A percentile compares a stretch with the other conserved stretches of the same genome.
phyloP scores from a whole-genome alignment of 2,113 vertebrate genomes.

The Vulpes vulpes region DNA sequence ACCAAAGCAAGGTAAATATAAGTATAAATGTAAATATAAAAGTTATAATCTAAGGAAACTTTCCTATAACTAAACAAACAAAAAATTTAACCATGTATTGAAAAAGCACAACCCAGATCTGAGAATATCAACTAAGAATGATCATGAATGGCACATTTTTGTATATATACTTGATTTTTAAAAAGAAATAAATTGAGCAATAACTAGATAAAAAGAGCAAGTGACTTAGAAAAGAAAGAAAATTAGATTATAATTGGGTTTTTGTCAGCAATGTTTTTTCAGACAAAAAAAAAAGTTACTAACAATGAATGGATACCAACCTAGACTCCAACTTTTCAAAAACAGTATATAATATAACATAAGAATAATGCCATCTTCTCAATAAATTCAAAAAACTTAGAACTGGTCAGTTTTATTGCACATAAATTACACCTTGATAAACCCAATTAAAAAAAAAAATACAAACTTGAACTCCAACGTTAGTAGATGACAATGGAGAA shows the following conservation, averaged over 20 bases:
- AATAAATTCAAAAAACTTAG: neutral
- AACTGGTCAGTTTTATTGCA: neutral
- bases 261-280: neutral
- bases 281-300: neutral
- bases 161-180: neutral
- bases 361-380: neutral
- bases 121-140: neutral
- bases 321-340: neutral
- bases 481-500: conserved; percentile 3
- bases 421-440: neutral
- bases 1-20: neutral
- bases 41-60: neutral
- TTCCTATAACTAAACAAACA: neutral
- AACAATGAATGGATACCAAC: neutral
- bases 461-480: neutral
- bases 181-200: neutral
- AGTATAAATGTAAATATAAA: neutral
- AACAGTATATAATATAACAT: neutral
- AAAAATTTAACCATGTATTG: neutral
- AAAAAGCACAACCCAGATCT: neutral
- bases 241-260: conserved; percentile 1
- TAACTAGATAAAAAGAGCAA: neutral
- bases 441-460: neutral
- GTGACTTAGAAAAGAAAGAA: neutral
- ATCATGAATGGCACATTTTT: neutral